Evolutionary conservation across 2,797 vertebrate species (phyloP), one percentile per base, ranked within the genome.

Genomic region (Lutjanus campechanus): DNA sequence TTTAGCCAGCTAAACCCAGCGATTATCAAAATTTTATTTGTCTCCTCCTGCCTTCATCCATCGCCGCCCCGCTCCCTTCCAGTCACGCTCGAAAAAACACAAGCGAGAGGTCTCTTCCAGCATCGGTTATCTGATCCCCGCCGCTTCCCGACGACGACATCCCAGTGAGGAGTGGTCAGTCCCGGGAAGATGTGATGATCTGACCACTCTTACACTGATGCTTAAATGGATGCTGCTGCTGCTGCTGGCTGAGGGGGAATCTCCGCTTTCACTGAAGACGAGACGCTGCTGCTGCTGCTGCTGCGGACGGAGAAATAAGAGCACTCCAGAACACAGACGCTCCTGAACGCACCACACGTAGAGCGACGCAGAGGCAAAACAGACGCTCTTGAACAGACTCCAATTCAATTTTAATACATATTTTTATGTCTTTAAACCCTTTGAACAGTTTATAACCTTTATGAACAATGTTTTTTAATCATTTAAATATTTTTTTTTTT

Each of bases 201-300:
- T 12, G 72, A 73, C 47, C 82, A 19, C 58, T 25, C 63, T 19
- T 62, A 44, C 66, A 25, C 77, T 62, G 87, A 83, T 85, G 90
- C 83, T 88, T 68, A 76, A 90, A 90, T 91, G 93, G 90, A 93
- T 89, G 92, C 81, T 85, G 85, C 53, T 56, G 77, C 50, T 56
- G 67, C 40, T 56, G 55, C 50, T 75, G 62, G 11, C 20, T 49
- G 82, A 68, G 51, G 60, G 64, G 73, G 86, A 73, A 81, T 79
- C 87, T 81, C 79, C 75, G 65, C 74, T 79, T 77, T 69, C 83
- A 74, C 82, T 17, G 1, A 36, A 56, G 63, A 51, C 53, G 54
- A 77, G 77, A 73, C 46, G 69, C 54, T 75, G 66, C 68, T 64
- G 75, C 47, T 64, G 74, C 74, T 20, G 77, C 72, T 56, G 80